A percentile compares a stretch with the other conserved stretches of the same genome.
Conservation (phyloP, 2,113 vertebrate species). For the Chascanopsetta lugubris region DNA sequence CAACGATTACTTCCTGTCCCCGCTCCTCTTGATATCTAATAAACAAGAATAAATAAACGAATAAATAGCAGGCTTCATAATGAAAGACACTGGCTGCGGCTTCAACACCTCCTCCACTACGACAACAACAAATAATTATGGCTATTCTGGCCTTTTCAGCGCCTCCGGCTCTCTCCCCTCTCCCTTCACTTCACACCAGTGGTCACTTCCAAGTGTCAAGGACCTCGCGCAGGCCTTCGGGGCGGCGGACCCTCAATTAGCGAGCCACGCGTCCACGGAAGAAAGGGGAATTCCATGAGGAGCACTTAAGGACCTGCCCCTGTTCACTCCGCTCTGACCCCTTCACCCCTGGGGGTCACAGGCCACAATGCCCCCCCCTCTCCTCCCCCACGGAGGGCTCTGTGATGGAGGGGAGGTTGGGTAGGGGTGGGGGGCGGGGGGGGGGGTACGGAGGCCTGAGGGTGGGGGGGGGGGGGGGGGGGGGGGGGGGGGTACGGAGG, state of each 20-base stretch:
- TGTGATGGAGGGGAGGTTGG: constrained; percentile 46
- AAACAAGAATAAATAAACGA: too few species aligned
- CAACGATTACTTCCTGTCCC: too few species aligned
- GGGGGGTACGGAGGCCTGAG: too few species aligned
- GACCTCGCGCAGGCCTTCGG: constrained; percentile 43
- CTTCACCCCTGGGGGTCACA: constrained; percentile 58
- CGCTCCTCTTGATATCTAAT: too few species aligned
- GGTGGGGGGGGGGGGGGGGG: too few species aligned
- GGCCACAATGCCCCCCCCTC: constrained; percentile 65
- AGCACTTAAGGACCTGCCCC: constrained; percentile 71
- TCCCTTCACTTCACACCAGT: constrained; percentile 3
- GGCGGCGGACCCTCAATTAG: constrained; percentile 74
- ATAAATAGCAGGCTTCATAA: too few species aligned
- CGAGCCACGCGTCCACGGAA: constrained; percentile 63
- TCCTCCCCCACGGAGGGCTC: constrained; percentile 56
- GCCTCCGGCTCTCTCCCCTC: background rate
- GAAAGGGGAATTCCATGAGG: constrained; percentile 70
- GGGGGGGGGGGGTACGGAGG: too few species aligned
- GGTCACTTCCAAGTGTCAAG: constrained; percentile 60
- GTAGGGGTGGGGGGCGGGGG: too few species aligned
- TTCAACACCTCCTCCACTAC: constrained; percentile 6
- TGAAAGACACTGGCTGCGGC: background rate
- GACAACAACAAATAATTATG: constrained; percentile 21
- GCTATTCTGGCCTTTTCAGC: constrained; percentile 8
- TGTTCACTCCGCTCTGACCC: constrained; percentile 59